Evolutionary conservation across 2,113 vertebrate genomes (phyloP).

Genomic region (Xenus cinereus): DNA sequence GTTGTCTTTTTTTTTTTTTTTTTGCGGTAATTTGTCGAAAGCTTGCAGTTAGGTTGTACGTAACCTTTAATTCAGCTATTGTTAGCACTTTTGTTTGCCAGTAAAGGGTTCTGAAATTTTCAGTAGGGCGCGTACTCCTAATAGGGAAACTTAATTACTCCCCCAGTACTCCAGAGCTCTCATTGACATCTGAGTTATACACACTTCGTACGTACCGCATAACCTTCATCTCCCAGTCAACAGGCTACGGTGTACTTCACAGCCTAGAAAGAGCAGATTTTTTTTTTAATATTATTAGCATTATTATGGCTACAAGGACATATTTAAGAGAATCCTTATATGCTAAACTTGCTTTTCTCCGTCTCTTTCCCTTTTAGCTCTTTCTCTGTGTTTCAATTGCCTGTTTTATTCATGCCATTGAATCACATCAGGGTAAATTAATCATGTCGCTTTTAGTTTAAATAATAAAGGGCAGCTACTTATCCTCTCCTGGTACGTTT

Average conservation of each 20-base stretch:
- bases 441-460: background rate
- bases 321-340: background rate
- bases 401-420: background rate
- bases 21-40: constrained; percentile 81
- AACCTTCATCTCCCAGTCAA: constrained; percentile 61
- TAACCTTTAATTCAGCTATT: constrained; percentile 94
- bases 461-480: constrained; percentile 9
- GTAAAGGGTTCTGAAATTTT: constrained; percentile 74
- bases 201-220: background rate
- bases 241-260: background rate
- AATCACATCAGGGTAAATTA: background rate
- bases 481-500: background rate
- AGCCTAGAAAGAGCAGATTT: background rate
- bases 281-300: background rate
- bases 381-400: background rate
- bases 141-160: constrained; percentile 69
- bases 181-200: constrained; percentile 50
- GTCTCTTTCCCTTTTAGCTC: background rate
- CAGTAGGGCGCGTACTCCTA: constrained; percentile 33
- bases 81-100: constrained; percentile 89
- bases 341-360: background rate
- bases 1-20: constrained; percentile 69
- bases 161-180: constrained; percentile 53
- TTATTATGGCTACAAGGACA: constrained; percentile 23
- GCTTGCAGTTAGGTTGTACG: constrained; percentile 79